Evolutionary conservation across 2,113 vertebrate species (phyloP).

Genomic region (Muscicapa adusta): DNA sequence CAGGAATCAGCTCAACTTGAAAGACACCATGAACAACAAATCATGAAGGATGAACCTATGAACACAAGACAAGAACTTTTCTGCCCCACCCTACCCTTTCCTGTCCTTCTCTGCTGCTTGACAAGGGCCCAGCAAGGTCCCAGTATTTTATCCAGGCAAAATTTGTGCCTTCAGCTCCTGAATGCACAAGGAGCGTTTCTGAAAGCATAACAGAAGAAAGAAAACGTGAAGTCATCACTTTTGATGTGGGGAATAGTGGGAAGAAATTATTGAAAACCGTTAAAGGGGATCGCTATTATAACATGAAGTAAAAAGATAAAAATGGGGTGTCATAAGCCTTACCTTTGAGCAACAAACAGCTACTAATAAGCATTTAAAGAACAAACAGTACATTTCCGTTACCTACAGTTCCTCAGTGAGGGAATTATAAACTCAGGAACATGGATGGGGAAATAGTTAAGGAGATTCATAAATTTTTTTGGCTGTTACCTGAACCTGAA

Average conservation of each 20-base stretch:
- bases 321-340: neutral
- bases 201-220: neutral
- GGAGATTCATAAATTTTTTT: neutral
- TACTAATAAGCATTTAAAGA: neutral
- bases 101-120: fast-evolving
- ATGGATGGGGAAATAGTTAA: neutral
- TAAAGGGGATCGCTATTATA: neutral
- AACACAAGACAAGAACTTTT: neutral
- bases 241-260: neutral
- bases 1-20: neutral
- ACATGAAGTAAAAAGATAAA: neutral
- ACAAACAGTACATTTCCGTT: neutral
- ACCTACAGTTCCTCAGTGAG: neutral
- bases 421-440: neutral
- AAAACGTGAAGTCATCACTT: neutral
- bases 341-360: neutral
- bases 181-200: neutral
- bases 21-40: neutral
- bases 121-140: neutral
- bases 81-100: neutral
- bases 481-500: neutral
- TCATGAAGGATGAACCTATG: neutral
- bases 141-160: neutral
- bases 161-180: neutral
- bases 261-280: neutral